These are phyloP conservation scores for Papilio glaucus DNA, from an alignment of 1,140 invertebrate genomes.

Conservation along the genomic window DNA sequence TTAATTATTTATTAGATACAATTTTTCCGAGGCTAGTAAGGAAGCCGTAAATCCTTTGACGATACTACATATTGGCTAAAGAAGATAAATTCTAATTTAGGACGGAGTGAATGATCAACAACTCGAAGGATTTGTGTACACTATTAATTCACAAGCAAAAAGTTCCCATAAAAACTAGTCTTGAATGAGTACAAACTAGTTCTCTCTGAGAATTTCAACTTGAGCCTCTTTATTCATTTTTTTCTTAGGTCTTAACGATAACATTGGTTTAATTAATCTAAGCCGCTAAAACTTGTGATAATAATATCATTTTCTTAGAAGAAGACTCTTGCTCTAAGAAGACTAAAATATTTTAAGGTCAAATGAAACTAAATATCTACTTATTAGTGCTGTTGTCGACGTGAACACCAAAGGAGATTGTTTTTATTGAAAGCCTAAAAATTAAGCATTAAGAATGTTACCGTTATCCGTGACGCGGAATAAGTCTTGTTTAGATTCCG, in stretches of 20 bases:
- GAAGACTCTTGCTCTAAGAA: neutral
- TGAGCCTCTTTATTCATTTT: constrained; percentile 6
- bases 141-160: neutral
- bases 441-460: too few species aligned
- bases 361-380: neutral
- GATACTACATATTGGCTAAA: neutral
- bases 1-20: neutral
- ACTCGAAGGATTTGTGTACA: constrained; percentile 2
- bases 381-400: neutral
- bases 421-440: too few species aligned
- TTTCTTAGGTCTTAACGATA: constrained; percentile 3
- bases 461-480: too few species aligned
- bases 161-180: constrained; percentile 18
- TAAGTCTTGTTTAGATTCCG: too few species aligned
- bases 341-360: neutral
- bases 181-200: constrained; percentile 6
- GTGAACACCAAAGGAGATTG: neutral
- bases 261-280: neutral
- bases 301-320: neutral
- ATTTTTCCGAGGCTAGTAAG: neutral
- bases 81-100: neutral
- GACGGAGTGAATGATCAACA: neutral
- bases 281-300: neutral
- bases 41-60: neutral
- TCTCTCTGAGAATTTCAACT: neutral